Evolutionary conservation across 2,888 invertebrate species (phyloP).

Genomic region (Agriopis aurantiaria): DNA sequence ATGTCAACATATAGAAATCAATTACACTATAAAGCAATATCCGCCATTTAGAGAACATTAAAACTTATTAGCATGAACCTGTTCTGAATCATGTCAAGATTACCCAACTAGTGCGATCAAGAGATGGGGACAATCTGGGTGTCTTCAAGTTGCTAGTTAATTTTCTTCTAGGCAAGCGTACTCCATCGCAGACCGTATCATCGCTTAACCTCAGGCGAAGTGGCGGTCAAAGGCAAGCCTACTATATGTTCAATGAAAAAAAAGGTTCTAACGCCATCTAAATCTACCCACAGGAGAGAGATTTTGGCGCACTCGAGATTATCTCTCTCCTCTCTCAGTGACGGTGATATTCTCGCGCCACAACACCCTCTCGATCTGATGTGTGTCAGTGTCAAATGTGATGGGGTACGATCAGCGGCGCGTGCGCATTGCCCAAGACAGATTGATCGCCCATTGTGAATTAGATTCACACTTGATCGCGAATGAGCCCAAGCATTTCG

Average conservation of each 20-base stretch:
- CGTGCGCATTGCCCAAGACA: slow-evolving; percentile 42
- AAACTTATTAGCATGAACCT: slow-evolving; percentile 9
- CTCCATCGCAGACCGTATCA: no score
- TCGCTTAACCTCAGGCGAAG: no score
- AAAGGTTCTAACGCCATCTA: no score
- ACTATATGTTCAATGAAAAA: no score
- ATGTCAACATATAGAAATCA: slow-evolving; percentile 43
- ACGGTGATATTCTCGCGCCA: no score
- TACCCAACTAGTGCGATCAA: slow-evolving; percentile 22
- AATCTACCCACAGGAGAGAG: no score
- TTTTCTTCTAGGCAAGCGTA: no score
- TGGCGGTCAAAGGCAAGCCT: no score
- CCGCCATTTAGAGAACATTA: slow-evolving; percentile 40
- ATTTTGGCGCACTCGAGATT: no score
- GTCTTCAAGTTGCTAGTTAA: no score
- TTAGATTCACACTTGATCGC: slow-evolving; percentile 60
- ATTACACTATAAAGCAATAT: slow-evolving; percentile 43
- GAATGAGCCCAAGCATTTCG: slow-evolving; percentile 47
- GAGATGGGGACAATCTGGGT: background rate
- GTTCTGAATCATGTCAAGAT: slow-evolving; percentile 37
- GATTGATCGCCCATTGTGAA: slow-evolving; percentile 53
- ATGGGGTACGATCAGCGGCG: slow-evolving; percentile 40
- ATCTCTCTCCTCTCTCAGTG: background rate
- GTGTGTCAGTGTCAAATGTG: slow-evolving; percentile 56
- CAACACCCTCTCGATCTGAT: slow-evolving; percentile 1